Conservation (phyloP, 2,888 invertebrate genomes). For the Arrhopalites spinosus region DNA sequence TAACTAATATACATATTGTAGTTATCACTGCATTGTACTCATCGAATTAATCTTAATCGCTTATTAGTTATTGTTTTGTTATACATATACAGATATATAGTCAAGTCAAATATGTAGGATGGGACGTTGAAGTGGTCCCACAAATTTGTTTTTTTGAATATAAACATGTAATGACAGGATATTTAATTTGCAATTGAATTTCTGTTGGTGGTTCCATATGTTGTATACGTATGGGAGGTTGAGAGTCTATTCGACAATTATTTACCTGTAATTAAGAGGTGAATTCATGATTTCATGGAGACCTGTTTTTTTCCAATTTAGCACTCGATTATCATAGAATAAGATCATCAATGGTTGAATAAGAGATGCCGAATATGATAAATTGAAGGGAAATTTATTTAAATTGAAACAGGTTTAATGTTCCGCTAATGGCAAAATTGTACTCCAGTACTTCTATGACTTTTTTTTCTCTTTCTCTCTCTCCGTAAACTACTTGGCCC, state of each 20-base stretch:
- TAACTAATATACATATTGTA: no score
- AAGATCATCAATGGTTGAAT: conserved; percentile 37
- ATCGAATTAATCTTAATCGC: not conserved
- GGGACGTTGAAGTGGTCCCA: no score
- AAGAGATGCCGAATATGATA: conserved; percentile 41
- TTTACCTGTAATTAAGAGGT: conserved; percentile 30
- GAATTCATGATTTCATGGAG: conserved; percentile 6
- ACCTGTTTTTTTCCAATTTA: conserved; percentile 42
- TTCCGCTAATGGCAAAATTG: conserved; percentile 4
- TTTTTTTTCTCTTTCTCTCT: not conserved
- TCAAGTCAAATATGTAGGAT: no score
- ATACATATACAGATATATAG: no score
- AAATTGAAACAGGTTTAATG: conserved; percentile 37
- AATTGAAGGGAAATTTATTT: conserved; percentile 43
- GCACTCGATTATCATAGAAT: conserved; percentile 41
- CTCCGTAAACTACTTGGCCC: no score
- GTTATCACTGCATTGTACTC: not conserved
- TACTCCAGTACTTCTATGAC: not conserved
- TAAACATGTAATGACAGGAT: no score
- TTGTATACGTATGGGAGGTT: not conserved
- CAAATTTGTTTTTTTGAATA: no score
- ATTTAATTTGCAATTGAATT: not conserved
- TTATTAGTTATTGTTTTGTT: not conserved
- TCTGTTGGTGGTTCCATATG: conserved; percentile 4
- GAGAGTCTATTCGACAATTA: conserved; percentile 12